Conservation (phyloP, 2,797 vertebrate genomes). For the Huso huso region DNA sequence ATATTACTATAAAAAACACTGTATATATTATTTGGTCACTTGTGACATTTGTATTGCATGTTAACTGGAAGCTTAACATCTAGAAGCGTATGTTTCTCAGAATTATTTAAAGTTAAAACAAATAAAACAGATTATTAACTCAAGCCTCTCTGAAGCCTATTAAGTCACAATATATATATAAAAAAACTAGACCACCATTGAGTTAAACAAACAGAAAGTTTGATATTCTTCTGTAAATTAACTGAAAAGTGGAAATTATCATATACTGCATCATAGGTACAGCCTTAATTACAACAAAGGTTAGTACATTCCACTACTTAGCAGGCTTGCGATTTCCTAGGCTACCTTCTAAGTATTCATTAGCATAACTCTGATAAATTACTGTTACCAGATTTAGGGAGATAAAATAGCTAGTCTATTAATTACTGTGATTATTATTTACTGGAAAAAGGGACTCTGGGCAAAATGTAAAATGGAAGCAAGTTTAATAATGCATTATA, state of each 20-base stretch:
- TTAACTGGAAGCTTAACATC: no score
- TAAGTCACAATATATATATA: no score
- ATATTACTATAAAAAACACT: no score
- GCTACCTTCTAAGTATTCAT: slow-evolving; percentile 46
- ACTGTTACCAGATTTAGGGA: slow-evolving; percentile 64
- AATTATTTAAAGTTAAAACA: no score
- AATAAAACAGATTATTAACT: no score
- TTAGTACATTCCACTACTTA: slow-evolving; percentile 19
- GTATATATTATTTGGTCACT: no score
- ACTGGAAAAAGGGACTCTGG: slow-evolving; percentile 59
- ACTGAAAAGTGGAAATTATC: slow-evolving; percentile 13
- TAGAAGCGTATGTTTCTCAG: no score
- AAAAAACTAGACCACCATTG: no score
- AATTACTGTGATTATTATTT: slow-evolving; percentile 80
- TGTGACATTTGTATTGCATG: no score
- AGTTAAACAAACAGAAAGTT: no score
- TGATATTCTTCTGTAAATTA: slow-evolving; percentile 6
- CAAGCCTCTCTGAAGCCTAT: no score
- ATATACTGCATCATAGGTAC: slow-evolving; percentile 15
- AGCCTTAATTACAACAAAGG: slow-evolving; percentile 25
- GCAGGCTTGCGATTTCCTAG: slow-evolving; percentile 24
- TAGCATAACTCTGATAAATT: slow-evolving; percentile 72
- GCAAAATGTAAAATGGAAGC: slow-evolving; percentile 41
- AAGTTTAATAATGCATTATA: slow-evolving; percentile 68
- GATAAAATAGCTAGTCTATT: slow-evolving; percentile 75